Evolutionary conservation across 2,797 vertebrate species (phyloP).

Genomic region (Galaxias olidus): DNA sequence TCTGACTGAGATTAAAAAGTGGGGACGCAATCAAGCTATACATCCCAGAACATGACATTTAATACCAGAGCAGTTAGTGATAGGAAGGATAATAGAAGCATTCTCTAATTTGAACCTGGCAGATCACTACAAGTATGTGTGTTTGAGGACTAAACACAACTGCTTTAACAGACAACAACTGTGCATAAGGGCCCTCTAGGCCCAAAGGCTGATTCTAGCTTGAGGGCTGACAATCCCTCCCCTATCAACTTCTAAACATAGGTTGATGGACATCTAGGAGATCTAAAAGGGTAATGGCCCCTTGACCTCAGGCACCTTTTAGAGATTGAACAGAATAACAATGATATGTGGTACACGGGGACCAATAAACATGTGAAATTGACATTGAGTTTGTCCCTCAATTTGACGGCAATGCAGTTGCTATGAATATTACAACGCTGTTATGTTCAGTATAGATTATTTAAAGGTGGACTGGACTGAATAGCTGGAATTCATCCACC

Average conservation of each 20-base stretch:
- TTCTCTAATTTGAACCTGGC: not conserved
- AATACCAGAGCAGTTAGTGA: not conserved
- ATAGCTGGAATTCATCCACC: not conserved
- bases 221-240: not conserved
- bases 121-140: not conserved
- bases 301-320: not conserved
- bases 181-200: not conserved
- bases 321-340: not conserved
- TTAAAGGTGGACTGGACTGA: not conserved
- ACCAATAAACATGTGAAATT: too few relatives aligned
- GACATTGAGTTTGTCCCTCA: too few relatives aligned
- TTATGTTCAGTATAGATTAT: too few relatives aligned
- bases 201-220: not conserved
- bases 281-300: too few relatives aligned
- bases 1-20: conserved; percentile 8
- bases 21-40: conserved; percentile 21
- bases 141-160: not conserved
- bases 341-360: too few relatives aligned
- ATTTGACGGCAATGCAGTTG: too few relatives aligned
- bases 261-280: not conserved
- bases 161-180: not conserved
- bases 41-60: conserved; percentile 8
- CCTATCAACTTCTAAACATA: not conserved
- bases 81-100: not conserved
- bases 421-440: too few relatives aligned